A percentile compares a stretch with the other conserved stretches of the same genome.
Conservation (phyloP, 2,797 vertebrate species). For the Spatula versicolor region DNA sequence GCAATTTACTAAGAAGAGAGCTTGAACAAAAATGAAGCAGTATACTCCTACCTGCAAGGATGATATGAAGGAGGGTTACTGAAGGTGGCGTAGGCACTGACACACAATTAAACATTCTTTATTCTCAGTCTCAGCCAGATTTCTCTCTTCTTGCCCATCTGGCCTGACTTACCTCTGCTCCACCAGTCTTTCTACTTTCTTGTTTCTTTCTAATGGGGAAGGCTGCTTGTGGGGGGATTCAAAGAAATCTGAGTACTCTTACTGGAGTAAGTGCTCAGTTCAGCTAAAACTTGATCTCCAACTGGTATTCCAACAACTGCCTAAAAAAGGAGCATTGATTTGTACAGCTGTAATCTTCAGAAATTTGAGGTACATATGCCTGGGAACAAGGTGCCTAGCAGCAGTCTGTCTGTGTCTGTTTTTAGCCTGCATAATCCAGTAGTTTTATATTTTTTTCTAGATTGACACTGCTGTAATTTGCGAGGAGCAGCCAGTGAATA, state of each 20-base stretch:
- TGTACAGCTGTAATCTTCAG: background rate
- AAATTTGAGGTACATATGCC: background rate
- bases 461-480: background rate
- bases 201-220: background rate
- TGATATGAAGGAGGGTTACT: background rate
- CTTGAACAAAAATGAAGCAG: background rate
- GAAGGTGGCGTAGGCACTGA: background rate
- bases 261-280: background rate
- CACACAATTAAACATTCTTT: background rate
- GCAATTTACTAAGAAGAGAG: background rate
- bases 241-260: background rate
- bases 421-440: background rate
- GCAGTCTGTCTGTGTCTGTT: background rate
- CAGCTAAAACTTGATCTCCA: background rate
- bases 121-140: background rate
- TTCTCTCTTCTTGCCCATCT: background rate
- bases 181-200: background rate
- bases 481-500: background rate
- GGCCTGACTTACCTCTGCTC: background rate
- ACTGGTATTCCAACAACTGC: background rate
- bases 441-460: background rate
- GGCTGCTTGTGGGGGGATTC: background rate
- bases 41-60: background rate
- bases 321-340: background rate
- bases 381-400: background rate